A percentile compares a stretch with the other conserved stretches of the same genome.
Evolutionary conservation across 2,797 vertebrate genomes (phyloP).

Genomic region (Gymnothorax reevesii): DNA sequence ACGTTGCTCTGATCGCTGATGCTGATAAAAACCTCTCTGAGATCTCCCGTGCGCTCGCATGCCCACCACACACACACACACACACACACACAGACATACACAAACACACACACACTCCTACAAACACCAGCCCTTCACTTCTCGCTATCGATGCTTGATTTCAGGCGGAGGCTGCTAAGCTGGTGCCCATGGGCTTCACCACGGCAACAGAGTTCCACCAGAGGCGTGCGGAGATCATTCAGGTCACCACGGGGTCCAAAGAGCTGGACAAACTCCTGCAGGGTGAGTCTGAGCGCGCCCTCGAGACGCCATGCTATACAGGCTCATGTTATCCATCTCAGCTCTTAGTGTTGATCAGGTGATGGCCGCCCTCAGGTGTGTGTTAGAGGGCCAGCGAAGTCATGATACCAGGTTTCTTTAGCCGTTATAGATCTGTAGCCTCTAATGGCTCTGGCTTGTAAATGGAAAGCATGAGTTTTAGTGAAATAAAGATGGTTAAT

Average conservation of each 20-base stretch:
- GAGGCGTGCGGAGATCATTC: slow-evolving; percentile 93
- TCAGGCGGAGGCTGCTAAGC: slow-evolving; percentile 90
- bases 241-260: slow-evolving; percentile 94
- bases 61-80: neutral
- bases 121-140: neutral
- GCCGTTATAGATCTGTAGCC: neutral
- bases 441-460: neutral
- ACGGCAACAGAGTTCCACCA: slow-evolving; percentile 97
- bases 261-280: slow-evolving; percentile 96
- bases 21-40: too few relatives aligned
- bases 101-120: neutral
- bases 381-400: neutral
- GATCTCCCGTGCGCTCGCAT: neutral
- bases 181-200: slow-evolving; percentile 97
- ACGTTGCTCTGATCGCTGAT: too few relatives aligned
- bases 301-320: too few relatives aligned
- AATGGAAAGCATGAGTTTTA: neutral
- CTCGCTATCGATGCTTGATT: neutral
- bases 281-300: slow-evolving; percentile 65
- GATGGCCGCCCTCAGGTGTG: neutral
- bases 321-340: neutral
- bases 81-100: neutral
- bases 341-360: neutral
- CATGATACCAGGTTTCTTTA: too few relatives aligned
- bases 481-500: neutral